Conservation (phyloP, 2,113 vertebrate genomes). For the Felis catus region DNA sequence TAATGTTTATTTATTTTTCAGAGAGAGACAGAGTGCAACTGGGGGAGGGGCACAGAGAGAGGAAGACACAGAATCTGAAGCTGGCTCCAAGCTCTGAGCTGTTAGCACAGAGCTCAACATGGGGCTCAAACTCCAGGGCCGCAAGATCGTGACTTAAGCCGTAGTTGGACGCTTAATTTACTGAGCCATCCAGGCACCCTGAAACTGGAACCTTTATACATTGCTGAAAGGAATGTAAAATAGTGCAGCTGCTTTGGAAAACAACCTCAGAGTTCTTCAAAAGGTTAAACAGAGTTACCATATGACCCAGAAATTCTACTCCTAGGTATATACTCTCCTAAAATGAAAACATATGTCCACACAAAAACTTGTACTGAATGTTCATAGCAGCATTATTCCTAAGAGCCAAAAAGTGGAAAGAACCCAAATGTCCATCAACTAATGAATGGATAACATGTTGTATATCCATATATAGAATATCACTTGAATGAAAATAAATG, state of each 20-base stretch:
- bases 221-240: not conserved
- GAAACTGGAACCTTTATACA: not conserved
- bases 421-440: not conserved
- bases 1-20: no score
- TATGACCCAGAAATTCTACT: not conserved
- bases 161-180: no score
- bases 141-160: no score
- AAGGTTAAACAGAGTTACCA: not conserved
- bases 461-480: not conserved
- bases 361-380: not conserved
- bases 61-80: no score
- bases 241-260: not conserved
- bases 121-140: no score
- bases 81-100: no score
- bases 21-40: no score
- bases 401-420: not conserved
- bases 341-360: not conserved
- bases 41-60: no score
- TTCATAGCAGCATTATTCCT: conserved; percentile 13
- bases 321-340: not conserved
- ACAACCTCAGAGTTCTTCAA: not conserved
- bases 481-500: conserved; percentile 22
- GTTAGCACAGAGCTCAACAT: no score
- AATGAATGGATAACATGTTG: not conserved
- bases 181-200: no score